Conservation (phyloP, 2,113 vertebrate species). For the Lophura nycthemera region DNA sequence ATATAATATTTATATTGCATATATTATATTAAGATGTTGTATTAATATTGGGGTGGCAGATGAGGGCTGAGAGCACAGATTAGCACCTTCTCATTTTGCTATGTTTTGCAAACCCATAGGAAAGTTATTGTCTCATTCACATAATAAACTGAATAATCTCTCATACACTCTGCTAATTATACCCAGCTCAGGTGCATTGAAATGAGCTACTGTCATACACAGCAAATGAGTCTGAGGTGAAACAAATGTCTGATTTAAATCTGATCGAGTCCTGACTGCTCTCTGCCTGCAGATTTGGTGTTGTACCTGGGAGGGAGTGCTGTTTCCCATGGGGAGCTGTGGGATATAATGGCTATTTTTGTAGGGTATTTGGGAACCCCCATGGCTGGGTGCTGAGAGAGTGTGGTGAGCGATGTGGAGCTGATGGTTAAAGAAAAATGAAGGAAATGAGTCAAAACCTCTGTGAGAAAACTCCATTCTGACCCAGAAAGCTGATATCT, state of each 20-base stretch:
- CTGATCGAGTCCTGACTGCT: background rate
- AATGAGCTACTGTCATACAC: background rate
- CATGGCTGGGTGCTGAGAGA: background rate
- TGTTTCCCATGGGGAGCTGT: background rate
- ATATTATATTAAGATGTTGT: background rate
- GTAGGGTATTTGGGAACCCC: background rate
- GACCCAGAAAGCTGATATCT: background rate
- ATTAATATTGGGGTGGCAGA: constrained; percentile 8
- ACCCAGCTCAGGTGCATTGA: background rate
- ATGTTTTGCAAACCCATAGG: background rate
- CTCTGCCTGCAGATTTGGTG: background rate
- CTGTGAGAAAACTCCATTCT: background rate
- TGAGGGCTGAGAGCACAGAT: background rate
- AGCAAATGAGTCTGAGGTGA: constrained; percentile 2
- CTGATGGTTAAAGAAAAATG: constrained; percentile 2
- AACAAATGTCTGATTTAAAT: constrained; percentile 1
- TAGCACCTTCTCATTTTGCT: background rate
- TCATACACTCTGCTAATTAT: constrained; percentile 18
- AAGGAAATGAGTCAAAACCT: background rate
- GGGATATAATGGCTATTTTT: background rate
- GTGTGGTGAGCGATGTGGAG: background rate
- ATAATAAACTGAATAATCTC: constrained; percentile 32
- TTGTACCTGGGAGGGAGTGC: background rate
- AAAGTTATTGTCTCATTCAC: constrained; percentile 29
- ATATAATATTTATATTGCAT: background rate